Conservation (phyloP, 1,140 invertebrate genomes). For the Meloidogyne exigua region DNA sequence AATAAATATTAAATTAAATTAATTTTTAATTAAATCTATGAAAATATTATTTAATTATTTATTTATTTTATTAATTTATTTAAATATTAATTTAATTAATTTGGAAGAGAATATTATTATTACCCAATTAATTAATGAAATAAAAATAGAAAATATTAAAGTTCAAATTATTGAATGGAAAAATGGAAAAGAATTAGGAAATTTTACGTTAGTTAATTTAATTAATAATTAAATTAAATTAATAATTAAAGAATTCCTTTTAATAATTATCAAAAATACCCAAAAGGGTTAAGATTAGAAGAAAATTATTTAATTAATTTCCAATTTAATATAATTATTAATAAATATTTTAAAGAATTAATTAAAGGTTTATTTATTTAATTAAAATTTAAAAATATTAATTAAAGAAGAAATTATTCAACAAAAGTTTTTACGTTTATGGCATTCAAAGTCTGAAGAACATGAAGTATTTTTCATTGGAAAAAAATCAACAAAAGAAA, state of each 20-base stretch:
- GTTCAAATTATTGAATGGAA: not conserved
- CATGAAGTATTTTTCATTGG: slow-evolving; percentile 22
- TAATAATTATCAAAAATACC: not conserved
- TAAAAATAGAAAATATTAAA: not conserved
- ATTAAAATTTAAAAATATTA: not conserved
- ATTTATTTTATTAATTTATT: not conserved
- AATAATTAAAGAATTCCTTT: not conserved
- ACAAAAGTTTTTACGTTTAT: slow-evolving; percentile 18
- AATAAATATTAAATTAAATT: too few species aligned
- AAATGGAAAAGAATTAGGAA: not conserved
- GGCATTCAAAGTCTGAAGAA: slow-evolving; percentile 13
- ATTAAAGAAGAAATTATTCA: slow-evolving; percentile 14
- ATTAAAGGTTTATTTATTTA: not conserved
- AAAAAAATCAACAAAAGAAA: slow-evolving; percentile 13
- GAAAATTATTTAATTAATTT: not conserved
- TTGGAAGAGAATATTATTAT: not conserved
- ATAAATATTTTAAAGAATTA: not conserved
- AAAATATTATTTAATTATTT: not conserved
- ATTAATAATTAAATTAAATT: too few species aligned
- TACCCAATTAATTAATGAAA: not conserved
- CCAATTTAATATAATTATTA: not conserved
- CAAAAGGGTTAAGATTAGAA: slow-evolving; percentile 5
- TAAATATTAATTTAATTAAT: not conserved
- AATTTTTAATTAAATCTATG: too few species aligned
- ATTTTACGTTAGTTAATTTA: not conserved